Conservation (phyloP, 2,888 invertebrate species). For the Drosophila anomelani region DNA sequence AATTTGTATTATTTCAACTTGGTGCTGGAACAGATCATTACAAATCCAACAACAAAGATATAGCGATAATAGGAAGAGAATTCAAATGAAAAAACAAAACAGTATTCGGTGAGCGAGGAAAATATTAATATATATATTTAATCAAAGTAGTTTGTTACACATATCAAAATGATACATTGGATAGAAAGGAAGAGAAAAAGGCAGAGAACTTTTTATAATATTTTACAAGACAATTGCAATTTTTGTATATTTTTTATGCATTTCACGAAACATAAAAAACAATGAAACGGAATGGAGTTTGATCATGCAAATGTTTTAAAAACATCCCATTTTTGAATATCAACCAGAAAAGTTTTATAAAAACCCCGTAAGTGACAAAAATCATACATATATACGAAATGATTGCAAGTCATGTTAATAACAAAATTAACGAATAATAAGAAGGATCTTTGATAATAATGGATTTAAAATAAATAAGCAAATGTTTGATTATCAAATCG, state of each 20-base stretch:
- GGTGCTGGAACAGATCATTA: constrained; percentile 57
- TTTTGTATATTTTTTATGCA: constrained; percentile 49
- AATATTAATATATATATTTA: constrained; percentile 49
- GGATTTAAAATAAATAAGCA: constrained; percentile 65
- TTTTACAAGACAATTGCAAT: constrained; percentile 60
- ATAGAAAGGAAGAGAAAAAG: constrained; percentile 24
- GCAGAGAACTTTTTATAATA: constrained; percentile 63
- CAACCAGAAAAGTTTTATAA: constrained; percentile 57
- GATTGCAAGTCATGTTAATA: constrained; percentile 60
- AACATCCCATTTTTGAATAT: constrained; percentile 46
- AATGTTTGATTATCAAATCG: constrained; percentile 49
- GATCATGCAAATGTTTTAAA: constrained; percentile 52
- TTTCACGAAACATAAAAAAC: constrained; percentile 23
- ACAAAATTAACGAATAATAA: constrained; percentile 36
- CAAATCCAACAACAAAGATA: constrained; percentile 28
- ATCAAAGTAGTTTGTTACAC: constrained; percentile 74
- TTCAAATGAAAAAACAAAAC: constrained; percentile 23
- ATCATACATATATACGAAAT: constrained; percentile 27
- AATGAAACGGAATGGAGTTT: constrained; percentile 12
- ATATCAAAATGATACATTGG: constrained; percentile 61
- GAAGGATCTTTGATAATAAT: constrained; percentile 65
- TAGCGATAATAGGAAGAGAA: constrained; percentile 25
- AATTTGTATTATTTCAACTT: constrained; percentile 45
- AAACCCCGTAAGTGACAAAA: constrained; percentile 28
- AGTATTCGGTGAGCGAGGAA: constrained; percentile 54